Base-by-base conservation (phyloP, 2,797 vertebrate genomes). In the Acanthurus lineatus region DNA sequence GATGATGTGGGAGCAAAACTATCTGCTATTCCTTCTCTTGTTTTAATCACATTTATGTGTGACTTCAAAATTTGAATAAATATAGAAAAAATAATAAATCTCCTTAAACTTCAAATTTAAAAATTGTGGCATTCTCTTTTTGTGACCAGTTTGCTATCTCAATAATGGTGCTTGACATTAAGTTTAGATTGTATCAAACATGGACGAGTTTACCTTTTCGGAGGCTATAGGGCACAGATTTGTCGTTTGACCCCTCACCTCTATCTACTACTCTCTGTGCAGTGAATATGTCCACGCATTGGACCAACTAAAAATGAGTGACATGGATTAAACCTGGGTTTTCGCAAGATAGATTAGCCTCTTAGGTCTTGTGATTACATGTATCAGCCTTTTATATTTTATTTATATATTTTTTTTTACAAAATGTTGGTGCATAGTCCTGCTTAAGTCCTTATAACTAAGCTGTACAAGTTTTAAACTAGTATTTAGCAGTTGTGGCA, bases 1-100 rank as follows among this genome's bases (percentile, higher is more conserved):
- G 32, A 44, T 3, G 14, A 22, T 57, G 53, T 73, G 64, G 71
- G 52, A 60, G 60, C 38, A 19, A 58, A 54, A 58, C 1, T 53
- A 8, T 53, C 4, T 40, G 32, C 56, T 49, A 6, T 53, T 44
- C 22, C 6, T 17, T 0, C 11, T 45, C n/a, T 76, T 20, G 25
- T 52, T 32, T 60, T 15, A 61, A 54, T 25, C 44, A 48, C 5
- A 48, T 58, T 15, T 51, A 9, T 54, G 16, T 72, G 15, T 12
- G 7, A 15, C 10, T 56, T 52, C 9, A 48, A 28, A 49, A 20
- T 20, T 5, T 32, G 15, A 54, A 63, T 40, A 2, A 9, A 11
- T 42, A 42, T 32, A 32, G 28, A 4, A 32, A 12, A 61, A n/a
- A 9, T 40, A 9, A 28, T 1, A 1, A 12, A 32, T 28, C 10